A percentile compares a stretch with the other conserved stretches of the same genome.
Evolutionary conservation across 2,113 vertebrate species (phyloP).

Genomic region (Syrrhaptes paradoxus): DNA sequence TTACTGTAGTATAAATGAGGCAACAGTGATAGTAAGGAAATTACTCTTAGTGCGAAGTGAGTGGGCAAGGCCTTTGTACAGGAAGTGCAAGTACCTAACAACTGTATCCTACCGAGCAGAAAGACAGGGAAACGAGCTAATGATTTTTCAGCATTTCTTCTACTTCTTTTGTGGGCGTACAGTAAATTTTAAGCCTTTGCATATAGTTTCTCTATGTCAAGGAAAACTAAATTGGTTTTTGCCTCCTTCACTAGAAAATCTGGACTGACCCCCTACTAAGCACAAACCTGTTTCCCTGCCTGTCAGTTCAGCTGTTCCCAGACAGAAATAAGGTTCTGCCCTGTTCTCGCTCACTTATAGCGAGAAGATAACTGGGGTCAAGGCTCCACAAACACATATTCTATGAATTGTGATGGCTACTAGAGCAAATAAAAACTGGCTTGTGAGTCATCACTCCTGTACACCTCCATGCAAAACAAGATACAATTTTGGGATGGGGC

Average conservation of each 20-base stretch:
- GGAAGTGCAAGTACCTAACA: background rate
- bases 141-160: background rate
- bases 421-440: rapidly evolving
- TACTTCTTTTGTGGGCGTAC: background rate
- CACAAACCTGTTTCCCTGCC: background rate
- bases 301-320: background rate
- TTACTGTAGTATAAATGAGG: background rate
- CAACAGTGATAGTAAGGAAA: background rate
- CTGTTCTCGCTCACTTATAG: background rate
- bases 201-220: background rate
- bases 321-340: background rate
- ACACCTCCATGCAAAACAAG: background rate
- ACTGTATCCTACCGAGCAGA: rapidly evolving
- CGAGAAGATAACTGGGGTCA: background rate
- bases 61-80: background rate
- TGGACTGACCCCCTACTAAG: background rate
- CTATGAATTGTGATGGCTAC: background rate
- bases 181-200: background rate
- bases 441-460: background rate
- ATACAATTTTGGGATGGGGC: background rate
- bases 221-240: background rate
- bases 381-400: background rate
- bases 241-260: background rate
- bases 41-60: background rate
- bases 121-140: background rate